Percentiles rank a stretch among this genome's conserved stretches.
Evolutionary conservation across 2,113 vertebrate species (phyloP).

Genomic region (Scopus umbretta): DNA sequence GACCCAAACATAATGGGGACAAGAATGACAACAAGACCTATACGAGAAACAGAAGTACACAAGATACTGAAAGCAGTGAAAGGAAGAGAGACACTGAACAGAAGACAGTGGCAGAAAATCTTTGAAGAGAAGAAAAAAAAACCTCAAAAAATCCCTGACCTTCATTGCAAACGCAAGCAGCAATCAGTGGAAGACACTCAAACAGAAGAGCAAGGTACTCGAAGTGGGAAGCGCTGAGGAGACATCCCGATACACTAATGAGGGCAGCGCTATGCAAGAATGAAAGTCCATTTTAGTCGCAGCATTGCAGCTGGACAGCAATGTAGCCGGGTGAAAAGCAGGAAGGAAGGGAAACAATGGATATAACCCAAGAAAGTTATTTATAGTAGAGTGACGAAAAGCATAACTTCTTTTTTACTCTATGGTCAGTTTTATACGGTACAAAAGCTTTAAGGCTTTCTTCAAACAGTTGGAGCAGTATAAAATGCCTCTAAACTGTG

Average conservation of each 20-base stretch:
- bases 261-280: neutral
- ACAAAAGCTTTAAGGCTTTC: neutral
- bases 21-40: neutral
- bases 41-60: neutral
- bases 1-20: neutral
- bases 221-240: neutral
- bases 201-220: neutral
- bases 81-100: neutral
- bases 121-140: neutral
- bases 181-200: neutral
- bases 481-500: neutral
- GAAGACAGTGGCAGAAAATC: neutral
- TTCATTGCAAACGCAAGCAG: neutral
- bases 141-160: neutral
- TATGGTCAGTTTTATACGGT: neutral
- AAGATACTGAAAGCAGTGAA: neutral
- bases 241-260: neutral
- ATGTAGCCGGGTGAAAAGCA: constrained; percentile 3
- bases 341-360: constrained; percentile 64
- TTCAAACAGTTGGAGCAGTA: neutral
- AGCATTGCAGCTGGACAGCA: constrained; percentile 2
- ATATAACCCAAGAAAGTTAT: neutral
- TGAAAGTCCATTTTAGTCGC: neutral
- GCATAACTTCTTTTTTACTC: neutral
- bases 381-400: constrained; percentile 45